Evolutionary conservation across 2,113 vertebrate genomes (phyloP).

Genomic region (Eublepharis macularius): DNA sequence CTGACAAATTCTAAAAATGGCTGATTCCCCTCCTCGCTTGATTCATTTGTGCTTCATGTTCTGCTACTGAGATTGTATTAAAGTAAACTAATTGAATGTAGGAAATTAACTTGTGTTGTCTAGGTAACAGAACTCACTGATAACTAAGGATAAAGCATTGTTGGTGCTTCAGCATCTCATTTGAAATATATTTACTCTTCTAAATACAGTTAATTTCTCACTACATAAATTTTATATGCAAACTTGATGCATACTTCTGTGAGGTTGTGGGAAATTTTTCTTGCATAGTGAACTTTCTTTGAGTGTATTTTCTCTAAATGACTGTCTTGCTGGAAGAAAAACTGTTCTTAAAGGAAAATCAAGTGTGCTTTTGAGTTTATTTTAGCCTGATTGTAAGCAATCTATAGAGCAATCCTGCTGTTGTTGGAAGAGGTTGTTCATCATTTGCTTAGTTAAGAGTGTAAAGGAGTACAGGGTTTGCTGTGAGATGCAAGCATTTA

Average conservation of each 20-base stretch:
- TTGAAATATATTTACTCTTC: neutral
- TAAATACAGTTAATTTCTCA: neutral
- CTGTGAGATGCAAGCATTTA: neutral
- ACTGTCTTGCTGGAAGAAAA: neutral
- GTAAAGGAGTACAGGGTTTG: neutral
- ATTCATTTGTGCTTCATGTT: neutral
- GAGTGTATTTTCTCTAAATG: neutral
- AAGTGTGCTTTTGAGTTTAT: neutral
- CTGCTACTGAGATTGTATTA: neutral
- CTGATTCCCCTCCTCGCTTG: neutral
- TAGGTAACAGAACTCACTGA: neutral
- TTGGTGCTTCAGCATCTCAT: neutral
- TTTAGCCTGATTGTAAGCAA: neutral
- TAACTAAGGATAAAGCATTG: neutral
- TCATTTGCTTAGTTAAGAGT: too few species aligned
- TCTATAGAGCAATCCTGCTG: neutral
- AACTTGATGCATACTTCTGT: neutral
- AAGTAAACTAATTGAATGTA: neutral
- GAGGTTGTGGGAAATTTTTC: neutral
- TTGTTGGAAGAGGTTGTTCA: neutral
- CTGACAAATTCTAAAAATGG: neutral
- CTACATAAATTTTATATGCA: neutral
- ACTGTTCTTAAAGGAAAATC: neutral
- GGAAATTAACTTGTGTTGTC: neutral
- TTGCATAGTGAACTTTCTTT: neutral